A percentile compares a stretch with the other conserved stretches of the same genome.
Conservation (phyloP, 2,888 invertebrate species). For the Drepanosiphum platanoidis region DNA sequence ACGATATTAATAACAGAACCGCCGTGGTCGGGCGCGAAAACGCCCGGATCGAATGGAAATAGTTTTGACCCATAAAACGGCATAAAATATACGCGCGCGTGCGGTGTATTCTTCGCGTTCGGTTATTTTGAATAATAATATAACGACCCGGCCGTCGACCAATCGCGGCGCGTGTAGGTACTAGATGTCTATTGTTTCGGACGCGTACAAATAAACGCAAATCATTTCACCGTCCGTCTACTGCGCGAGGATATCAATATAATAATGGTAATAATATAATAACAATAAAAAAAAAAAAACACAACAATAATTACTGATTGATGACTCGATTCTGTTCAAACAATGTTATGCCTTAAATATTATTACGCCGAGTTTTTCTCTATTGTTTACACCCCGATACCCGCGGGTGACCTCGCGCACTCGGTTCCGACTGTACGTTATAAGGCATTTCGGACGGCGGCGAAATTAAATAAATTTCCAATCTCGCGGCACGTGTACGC, state of each 20-base stretch:
- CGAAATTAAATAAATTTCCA: slow-evolving; percentile 38
- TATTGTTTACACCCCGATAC: slow-evolving; percentile 25
- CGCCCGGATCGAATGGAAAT: background rate
- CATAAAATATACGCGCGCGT: background rate
- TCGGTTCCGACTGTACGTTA: background rate
- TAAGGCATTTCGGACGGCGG: slow-evolving; percentile 13
- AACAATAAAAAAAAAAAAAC: background rate
- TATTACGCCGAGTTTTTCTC: slow-evolving; percentile 34
- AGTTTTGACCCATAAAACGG: background rate
- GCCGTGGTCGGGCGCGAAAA: background rate
- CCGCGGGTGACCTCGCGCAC: slow-evolving; percentile 14
- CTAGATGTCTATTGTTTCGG: slow-evolving; percentile 44
- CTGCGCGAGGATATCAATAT: slow-evolving; percentile 23
- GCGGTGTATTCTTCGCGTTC: background rate
- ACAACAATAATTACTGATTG: slow-evolving; percentile 57
- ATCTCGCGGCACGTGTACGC: slow-evolving; percentile 12
- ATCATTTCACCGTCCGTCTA: slow-evolving; percentile 43
- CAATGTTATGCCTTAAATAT: slow-evolving; percentile 38
- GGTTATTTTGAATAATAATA: background rate
- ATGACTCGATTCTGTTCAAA: slow-evolving; percentile 59
- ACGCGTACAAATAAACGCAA: slow-evolving; percentile 50
- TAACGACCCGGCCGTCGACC: background rate
- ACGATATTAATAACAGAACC: background rate
- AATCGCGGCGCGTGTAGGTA: slow-evolving; percentile 1
- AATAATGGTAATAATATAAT: slow-evolving; percentile 32